Evolutionary conservation across 2,797 vertebrate species (phyloP), one percentile per base, ranked within the genome.

Genomic region (Malurus leucopterus): DNA sequence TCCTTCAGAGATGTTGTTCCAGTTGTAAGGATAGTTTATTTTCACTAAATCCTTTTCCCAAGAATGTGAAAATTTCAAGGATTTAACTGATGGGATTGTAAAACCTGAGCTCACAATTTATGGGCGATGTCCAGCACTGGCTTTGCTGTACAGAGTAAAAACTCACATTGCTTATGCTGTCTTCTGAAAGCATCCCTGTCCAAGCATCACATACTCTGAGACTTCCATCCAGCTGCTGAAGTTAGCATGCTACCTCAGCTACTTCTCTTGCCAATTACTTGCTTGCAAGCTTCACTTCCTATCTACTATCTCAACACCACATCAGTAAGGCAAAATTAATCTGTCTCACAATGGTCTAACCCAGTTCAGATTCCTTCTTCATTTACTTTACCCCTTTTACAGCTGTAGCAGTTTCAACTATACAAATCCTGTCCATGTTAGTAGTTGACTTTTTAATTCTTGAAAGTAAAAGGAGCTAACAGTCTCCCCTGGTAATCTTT

Each of bases 21-120:
- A 93, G 73, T 26, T 87, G 67, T 72, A 75, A 41, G 67, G 23
- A 59, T n/a, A 72, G 40, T 34, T 24, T 59, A 73, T 81, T 93
- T 87, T 47, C 53, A 80, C 54, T 87, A 90, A 92, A 84, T 91
- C 43, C 50, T 69, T 26, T 84, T 78, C 53, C n/a, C 76, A 75
- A 65, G 59, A 91, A 75, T 43, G 41, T 29, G 27, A 91, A 59
- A 72, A 55, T 67, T 49, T 72, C 30, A 55, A 72, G 57, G 68
- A 83, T 92, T 80, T 67, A 74, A 67, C 51, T 87, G 79, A 75
- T 6, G 5, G 27, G 38, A 78, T 27, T 62, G 34, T 78, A 85
- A 92, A 93, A 83, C 34, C 18, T 3, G 2, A 91, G 49, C 26
- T 87, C 47, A 58, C 23, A 43, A 72, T 88, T 89, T 88, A 92